Percentiles rank a stretch among this genome's conserved stretches.
phyloP scores from a whole-genome alignment of 2,888 invertebrate genomes.

The Digitonthophagus gazella region DNA sequence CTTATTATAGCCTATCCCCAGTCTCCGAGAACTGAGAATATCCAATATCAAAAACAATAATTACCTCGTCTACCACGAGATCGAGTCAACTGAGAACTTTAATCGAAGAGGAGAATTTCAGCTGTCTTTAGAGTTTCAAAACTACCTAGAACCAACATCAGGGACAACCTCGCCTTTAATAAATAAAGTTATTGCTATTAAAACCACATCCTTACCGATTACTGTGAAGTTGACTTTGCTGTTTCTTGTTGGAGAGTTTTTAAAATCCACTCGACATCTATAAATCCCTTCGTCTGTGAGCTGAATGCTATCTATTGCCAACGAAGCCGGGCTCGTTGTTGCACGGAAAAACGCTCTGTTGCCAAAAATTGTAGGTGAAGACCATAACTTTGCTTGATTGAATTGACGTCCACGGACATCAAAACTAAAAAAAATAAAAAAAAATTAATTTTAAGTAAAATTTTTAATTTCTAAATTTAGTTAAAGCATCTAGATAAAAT shows the following conservation, averaged over 20 bases:
- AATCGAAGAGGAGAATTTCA: too few relatives aligned
- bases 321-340: conserved; percentile 58
- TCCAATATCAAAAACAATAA: too few relatives aligned
- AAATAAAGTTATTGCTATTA: neutral
- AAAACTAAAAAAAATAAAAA: conserved; percentile 54
- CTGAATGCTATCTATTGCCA: conserved; percentile 58
- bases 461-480: too few relatives aligned
- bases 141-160: neutral
- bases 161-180: too few relatives aligned
- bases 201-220: conserved; percentile 59
- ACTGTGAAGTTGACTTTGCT: conserved; percentile 73
- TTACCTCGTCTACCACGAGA: too few relatives aligned
- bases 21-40: too few relatives aligned
- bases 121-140: conserved; percentile 1
- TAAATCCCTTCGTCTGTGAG: conserved; percentile 67
- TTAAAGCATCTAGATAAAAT: too few relatives aligned
- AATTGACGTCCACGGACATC: conserved; percentile 59
- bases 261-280: conserved; percentile 72
- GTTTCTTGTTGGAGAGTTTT: conserved; percentile 70
- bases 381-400: conserved; percentile 59
- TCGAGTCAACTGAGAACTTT: too few relatives aligned
- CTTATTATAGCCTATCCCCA: too few relatives aligned
- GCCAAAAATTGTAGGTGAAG: conserved; percentile 58
- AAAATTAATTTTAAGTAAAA: neutral
- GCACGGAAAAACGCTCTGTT: conserved; percentile 58